Base-by-base conservation (phyloP, 2,113 vertebrate species). In the Prinia subflava region DNA sequence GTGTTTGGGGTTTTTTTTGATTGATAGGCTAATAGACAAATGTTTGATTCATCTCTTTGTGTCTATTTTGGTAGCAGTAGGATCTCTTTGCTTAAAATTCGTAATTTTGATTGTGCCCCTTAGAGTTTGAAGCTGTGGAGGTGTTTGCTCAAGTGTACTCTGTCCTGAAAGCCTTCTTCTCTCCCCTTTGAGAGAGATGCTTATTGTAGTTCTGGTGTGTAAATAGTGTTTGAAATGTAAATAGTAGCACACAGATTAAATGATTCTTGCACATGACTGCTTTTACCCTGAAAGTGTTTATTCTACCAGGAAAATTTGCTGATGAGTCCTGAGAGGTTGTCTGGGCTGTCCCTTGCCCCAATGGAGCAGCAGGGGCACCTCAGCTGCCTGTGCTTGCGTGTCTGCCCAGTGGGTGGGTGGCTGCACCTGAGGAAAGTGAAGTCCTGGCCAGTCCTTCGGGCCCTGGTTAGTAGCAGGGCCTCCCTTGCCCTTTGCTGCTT, bases 151-250 rank as follows among this genome's bases (percentile, higher is more conserved):
- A 35, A 85, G 85, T 15, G 39, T 71, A 4, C 53, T 76, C 77
- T 92, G 68, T 62, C 69, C 76, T 0, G 5, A 39, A 68, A 90
- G 59, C 83, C 10, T 1, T 21, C 78, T n/a, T 28, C 60, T 80
- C 53, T 92, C 60, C 77, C 57, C 62, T 59, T 49, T 22, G 57
- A 67, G 83, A 87, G 74, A 76, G 86, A 74, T 59, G 83, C 76
- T 68, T 7, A 13, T 33, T 23, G 35, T 89, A 49, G 62, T 83
- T 87, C 73, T 46, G 19, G 28, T 13, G 55, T 89, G 73, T 95
- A 90, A 94, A 94, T 78, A 79, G 19, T 64, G 52, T 90, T 87
- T 11, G 46, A 69, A 79, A 63, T 95, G 95, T 96, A 97, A 90
- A 86, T 87, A 89, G 46, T 88, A 92, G 95, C 96, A 95, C 90